Conservation (phyloP, 2,888 invertebrate genomes). For the Eupithecia abbreviata region DNA sequence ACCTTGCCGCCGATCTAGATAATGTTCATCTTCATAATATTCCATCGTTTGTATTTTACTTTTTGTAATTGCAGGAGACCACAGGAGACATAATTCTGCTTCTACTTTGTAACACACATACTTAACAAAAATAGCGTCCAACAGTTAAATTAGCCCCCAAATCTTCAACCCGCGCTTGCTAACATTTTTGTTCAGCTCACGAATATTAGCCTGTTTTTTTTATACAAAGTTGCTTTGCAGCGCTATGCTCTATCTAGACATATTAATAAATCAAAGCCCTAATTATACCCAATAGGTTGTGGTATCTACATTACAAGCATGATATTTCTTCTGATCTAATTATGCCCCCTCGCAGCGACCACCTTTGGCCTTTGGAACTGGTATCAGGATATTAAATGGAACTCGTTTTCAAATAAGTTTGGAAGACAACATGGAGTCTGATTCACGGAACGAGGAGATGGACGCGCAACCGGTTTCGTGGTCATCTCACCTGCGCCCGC, state of each 20-base stretch:
- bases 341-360: background rate
- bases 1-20: background rate
- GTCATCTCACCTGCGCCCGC: conserved; percentile 63
- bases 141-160: no score
- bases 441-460: conserved; percentile 52
- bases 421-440: conserved; percentile 33
- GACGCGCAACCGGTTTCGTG: conserved; percentile 74
- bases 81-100: no score
- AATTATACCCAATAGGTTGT: no score
- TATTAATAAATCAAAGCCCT: no score
- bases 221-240: no score
- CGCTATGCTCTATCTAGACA: no score
- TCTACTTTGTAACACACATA: no score
- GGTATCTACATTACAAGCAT: background rate
- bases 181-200: no score
- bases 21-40: background rate
- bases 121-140: no score
- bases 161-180: no score
- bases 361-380: conserved; percentile 6
- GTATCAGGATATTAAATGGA: background rate
- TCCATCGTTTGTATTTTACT: background rate
- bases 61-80: no score
- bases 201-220: no score
- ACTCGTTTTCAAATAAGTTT: conserved; percentile 23
- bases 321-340: conserved; percentile 2